phyloP scores from a whole-genome alignment of 2,113 vertebrate genomes.

The Notothenia rossii region DNA sequence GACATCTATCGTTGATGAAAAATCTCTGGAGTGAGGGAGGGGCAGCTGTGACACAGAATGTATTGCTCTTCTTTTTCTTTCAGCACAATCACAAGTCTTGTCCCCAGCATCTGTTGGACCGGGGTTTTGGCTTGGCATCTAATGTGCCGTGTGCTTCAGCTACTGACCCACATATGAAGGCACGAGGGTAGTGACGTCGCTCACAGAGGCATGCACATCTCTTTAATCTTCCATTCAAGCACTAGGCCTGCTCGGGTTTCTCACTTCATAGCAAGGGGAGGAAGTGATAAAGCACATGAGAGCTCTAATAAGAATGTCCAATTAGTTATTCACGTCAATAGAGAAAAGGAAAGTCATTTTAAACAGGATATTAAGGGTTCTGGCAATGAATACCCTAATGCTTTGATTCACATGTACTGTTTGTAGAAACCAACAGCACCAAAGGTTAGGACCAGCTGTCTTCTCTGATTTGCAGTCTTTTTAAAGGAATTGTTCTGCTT shows the following conservation, averaged over 20 bases:
- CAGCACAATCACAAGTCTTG: conserved; percentile 49
- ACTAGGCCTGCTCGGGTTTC: conserved; percentile 30
- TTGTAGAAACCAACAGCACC: background rate
- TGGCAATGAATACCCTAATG: background rate
- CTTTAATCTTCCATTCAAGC: conserved; percentile 66
- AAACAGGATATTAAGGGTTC: too few species aligned
- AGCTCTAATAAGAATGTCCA: conserved; percentile 25
- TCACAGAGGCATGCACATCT: conserved; percentile 59
- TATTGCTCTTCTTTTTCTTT: conserved; percentile 47
- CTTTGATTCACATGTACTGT: background rate
- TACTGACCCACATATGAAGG: conserved; percentile 69
- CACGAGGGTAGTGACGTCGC: conserved; percentile 58
- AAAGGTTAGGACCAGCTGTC: too few species aligned
- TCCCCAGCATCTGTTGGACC: conserved; percentile 55
- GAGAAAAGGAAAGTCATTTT: background rate
- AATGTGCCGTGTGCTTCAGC: conserved; percentile 47
- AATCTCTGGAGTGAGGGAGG: conserved; percentile 47
- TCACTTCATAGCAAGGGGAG: conserved; percentile 32
- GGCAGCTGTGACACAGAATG: conserved; percentile 53
- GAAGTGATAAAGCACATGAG: conserved; percentile 34
- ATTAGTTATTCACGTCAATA: background rate
- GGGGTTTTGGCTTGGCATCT: conserved; percentile 34
- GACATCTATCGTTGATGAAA: conserved; percentile 70
- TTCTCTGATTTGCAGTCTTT: too few species aligned
- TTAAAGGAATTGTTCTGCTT: too few species aligned